A percentile compares a stretch with the other conserved stretches of the same genome.
Conservation (phyloP, 1,140 invertebrate genomes). For the Drosophila miranda region DNA sequence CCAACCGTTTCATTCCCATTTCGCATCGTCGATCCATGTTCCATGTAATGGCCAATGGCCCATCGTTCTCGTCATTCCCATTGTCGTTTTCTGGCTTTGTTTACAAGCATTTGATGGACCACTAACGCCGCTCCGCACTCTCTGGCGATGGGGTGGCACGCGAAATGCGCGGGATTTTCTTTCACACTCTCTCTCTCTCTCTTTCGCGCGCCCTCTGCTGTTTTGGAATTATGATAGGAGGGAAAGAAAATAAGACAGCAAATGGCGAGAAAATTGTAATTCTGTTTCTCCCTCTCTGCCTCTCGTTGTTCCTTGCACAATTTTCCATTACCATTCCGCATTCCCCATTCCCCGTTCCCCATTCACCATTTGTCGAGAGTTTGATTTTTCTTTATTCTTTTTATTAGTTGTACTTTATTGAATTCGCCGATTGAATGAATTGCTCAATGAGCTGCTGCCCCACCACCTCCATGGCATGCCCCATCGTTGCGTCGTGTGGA, state of each 20-base stretch:
- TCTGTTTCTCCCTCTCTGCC: constrained; percentile 26
- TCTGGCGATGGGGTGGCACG: constrained; percentile 9
- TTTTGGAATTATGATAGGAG: constrained; percentile 56
- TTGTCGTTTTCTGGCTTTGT: constrained; percentile 72
- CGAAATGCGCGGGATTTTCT: constrained; percentile 65
- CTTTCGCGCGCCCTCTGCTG: constrained; percentile 3
- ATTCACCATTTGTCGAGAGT: constrained; percentile 54
- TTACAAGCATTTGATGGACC: constrained; percentile 79
- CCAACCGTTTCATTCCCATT: too few species aligned
- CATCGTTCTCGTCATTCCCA: constrained; percentile 40
- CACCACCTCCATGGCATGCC: constrained; percentile 1
- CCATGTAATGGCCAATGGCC: constrained; percentile 38
- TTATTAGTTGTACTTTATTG: constrained; percentile 80
- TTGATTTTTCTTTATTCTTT: constrained; percentile 60
- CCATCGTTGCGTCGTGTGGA: constrained; percentile 24
- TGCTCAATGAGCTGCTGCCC: constrained; percentile 64
- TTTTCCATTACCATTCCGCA: constrained; percentile 14
- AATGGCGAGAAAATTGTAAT: constrained; percentile 77
- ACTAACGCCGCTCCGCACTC: constrained; percentile 59
- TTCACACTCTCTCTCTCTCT: constrained; percentile 7
- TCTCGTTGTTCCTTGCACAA: not conserved
- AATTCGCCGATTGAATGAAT: constrained; percentile 77
- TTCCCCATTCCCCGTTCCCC: constrained; percentile 5
- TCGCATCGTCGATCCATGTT: constrained; percentile 5
- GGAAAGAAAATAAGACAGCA: constrained; percentile 32